Conservation (phyloP, 1,140 invertebrate genomes). For the Drosophila repleta region DNA sequence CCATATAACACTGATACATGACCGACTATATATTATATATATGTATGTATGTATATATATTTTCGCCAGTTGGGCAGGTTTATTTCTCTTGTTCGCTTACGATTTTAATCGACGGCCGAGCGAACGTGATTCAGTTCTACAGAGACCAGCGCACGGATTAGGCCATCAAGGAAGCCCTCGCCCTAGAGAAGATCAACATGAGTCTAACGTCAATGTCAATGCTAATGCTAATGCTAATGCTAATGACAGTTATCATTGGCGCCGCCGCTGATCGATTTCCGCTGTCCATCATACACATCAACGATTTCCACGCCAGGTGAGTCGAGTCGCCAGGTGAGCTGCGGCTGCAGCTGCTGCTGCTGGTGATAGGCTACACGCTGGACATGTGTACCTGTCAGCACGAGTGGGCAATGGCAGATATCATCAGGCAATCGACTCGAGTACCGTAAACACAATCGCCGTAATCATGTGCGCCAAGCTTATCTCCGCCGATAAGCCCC, state of each 20-base stretch:
- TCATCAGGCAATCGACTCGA: slow-evolving; percentile 13
- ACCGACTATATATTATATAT: not conserved
- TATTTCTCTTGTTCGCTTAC: not conserved
- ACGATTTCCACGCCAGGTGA: slow-evolving; percentile 92
- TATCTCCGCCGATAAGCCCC: slow-evolving; percentile 17
- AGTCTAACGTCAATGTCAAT: no score
- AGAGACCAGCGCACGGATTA: not conserved
- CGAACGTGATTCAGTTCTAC: not conserved
- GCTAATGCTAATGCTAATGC: not conserved
- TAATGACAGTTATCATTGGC: not conserved
- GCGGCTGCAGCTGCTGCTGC: no score
- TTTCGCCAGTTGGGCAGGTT: not conserved
- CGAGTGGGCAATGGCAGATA: slow-evolving; percentile 10
- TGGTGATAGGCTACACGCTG: no score
- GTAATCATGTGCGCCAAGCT: slow-evolving; percentile 1
- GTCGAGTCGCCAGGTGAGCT: slow-evolving; percentile 86
- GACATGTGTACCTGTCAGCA: no score
- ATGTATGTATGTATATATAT: not conserved
- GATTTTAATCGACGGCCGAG: not conserved
- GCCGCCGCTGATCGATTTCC: slow-evolving; percentile 85
- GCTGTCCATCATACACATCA: slow-evolving; percentile 91
- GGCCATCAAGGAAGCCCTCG: not conserved
- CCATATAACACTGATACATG: not conserved
- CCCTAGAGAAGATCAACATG: no score
- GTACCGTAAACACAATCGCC: slow-evolving; percentile 18